These are phyloP conservation scores for Torymus texanus DNA, from an alignment of 2,888 invertebrate genomes.

Conservation along the genomic window DNA sequence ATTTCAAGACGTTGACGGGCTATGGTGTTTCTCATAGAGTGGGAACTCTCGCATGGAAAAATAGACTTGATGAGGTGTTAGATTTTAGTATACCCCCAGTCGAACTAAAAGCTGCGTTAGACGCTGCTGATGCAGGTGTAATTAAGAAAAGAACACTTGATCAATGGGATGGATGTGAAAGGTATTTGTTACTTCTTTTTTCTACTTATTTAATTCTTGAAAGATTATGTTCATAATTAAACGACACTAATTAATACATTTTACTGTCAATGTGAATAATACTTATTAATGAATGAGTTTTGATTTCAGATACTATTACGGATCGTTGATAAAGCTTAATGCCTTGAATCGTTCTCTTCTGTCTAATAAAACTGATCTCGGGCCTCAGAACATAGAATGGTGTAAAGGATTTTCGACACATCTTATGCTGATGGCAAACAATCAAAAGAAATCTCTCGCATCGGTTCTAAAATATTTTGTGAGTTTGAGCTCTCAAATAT, in stretches of 20 bases:
- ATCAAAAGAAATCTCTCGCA: constrained; percentile 81
- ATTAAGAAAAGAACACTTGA: constrained; percentile 77
- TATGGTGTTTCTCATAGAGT: constrained; percentile 89
- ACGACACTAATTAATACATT: background rate
- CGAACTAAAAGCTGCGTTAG: constrained; percentile 80
- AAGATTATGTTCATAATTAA: too few relatives aligned
- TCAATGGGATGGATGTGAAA: constrained; percentile 85
- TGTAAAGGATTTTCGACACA: constrained; percentile 91
- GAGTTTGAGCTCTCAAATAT: constrained; percentile 62
- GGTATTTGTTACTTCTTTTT: constrained; percentile 74
- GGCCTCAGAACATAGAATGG: constrained; percentile 87
- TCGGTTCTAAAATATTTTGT: constrained; percentile 74
- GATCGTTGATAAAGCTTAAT: constrained; percentile 82
- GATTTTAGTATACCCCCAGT: constrained; percentile 84
- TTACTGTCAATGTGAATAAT: background rate
- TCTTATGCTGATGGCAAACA: constrained; percentile 82
- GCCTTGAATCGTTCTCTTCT: constrained; percentile 80
- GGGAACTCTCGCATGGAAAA: constrained; percentile 78
- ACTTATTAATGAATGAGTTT: background rate
- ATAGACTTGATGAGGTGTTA: constrained; percentile 75
- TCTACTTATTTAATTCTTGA: too few relatives aligned
- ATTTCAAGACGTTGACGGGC: constrained; percentile 86
- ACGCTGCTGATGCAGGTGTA: constrained; percentile 75
- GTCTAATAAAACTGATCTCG: constrained; percentile 86
- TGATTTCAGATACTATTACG: constrained; percentile 77